Percentiles rank a stretch among this genome's conserved stretches.
These are phyloP conservation scores for Darevskia mixta DNA, from an alignment of 2,797 vertebrate genomes.

Conservation along the genomic window DNA sequence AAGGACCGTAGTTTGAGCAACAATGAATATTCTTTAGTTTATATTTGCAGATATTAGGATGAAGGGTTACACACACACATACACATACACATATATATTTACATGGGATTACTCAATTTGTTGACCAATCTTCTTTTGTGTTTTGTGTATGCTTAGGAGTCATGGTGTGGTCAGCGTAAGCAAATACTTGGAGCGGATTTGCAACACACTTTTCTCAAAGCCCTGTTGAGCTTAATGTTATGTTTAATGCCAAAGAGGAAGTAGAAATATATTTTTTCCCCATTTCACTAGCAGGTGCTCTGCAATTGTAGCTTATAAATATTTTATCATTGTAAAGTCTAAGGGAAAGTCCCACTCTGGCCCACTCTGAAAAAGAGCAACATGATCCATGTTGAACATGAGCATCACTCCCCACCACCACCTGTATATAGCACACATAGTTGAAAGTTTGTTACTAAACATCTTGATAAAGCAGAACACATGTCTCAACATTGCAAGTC, in stretches of 20 bases:
- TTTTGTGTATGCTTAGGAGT: conserved; percentile 42
- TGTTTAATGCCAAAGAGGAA: conserved; percentile 68
- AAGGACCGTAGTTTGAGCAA: not conserved
- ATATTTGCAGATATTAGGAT: not conserved
- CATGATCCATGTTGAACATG: not conserved
- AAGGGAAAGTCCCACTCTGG: conserved; percentile 7
- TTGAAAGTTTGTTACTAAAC: not conserved
- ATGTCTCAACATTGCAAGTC: not conserved
- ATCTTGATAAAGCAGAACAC: not conserved
- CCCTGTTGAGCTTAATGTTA: conserved; percentile 38
- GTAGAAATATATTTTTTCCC: conserved; percentile 42
- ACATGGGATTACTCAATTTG: not conserved
- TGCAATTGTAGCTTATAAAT: conserved; percentile 32
- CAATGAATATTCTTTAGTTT: not conserved
- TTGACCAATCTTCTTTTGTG: conserved; percentile 5
- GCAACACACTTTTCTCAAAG: conserved; percentile 55
- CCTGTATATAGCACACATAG: not conserved
- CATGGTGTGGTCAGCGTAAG: conserved; percentile 59
- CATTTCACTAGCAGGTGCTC: conserved; percentile 47
- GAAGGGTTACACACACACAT: not conserved
- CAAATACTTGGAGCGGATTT: conserved; percentile 58
- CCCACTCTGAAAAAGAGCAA: conserved; percentile 9
- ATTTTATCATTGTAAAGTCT: conserved; percentile 27
- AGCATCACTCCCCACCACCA: not conserved
- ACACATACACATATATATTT: no score